Conservation (phyloP, 2,797 vertebrate species). For the Ataeniobius toweri region DNA sequence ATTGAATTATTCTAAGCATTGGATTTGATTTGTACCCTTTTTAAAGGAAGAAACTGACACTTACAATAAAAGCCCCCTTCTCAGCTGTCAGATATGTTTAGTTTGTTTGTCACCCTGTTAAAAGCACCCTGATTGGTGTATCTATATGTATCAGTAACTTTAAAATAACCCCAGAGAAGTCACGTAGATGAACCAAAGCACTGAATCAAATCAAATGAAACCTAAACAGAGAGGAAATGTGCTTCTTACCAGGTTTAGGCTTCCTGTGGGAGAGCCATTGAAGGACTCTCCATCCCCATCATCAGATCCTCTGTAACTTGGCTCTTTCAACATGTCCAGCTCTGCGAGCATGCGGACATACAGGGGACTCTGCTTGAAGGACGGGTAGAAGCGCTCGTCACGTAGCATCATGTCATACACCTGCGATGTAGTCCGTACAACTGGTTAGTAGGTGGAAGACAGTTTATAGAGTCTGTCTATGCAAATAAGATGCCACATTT, state of each 20-base stretch:
- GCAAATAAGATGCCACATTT: background rate
- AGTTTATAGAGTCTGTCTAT: background rate
- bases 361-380: constrained; percentile 92
- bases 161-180: no score
- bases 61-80: no score
- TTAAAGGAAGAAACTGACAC: no score
- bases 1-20: background rate
- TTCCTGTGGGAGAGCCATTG: constrained; percentile 96
- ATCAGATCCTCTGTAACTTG: constrained; percentile 95
- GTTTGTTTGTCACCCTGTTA: background rate
- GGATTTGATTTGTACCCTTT: no score
- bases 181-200: no score
- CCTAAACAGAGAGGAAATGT: background rate
- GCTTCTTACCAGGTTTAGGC: constrained; percentile 90
- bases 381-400: constrained; percentile 95
- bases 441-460: background rate
- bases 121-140: background rate
- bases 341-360: constrained; percentile 98
- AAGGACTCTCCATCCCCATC: constrained; percentile 97
- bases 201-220: background rate
- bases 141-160: background rate
- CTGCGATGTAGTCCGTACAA: constrained; percentile 63
- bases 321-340: constrained; percentile 98
- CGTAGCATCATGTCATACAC: constrained; percentile 97
- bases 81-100: no score